phyloP scores from a whole-genome alignment of 2,797 vertebrate species.

The Phoeniculus purpureus region DNA sequence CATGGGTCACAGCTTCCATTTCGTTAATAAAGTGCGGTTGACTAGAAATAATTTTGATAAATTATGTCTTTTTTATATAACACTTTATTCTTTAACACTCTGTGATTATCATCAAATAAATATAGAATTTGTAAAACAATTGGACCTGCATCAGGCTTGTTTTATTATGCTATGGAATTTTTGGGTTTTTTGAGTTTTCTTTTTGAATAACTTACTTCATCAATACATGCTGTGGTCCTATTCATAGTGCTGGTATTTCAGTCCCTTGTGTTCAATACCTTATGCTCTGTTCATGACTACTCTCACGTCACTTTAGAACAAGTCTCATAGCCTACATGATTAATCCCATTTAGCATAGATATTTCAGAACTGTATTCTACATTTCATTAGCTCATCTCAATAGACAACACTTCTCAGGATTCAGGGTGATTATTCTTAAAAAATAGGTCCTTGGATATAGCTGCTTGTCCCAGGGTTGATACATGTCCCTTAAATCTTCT shows the following conservation, averaged over 20 bases:
- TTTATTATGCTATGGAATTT: neutral
- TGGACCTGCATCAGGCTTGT: neutral
- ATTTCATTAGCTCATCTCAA: accelerated
- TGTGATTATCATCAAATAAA: neutral
- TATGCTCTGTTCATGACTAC: neutral
- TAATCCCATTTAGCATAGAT: neutral
- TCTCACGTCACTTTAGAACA: neutral
- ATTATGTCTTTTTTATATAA: neutral
- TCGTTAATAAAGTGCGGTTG: neutral
- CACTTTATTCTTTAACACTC: neutral
- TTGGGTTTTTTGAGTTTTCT: neutral
- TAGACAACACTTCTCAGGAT: neutral
- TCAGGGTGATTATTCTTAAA: neutral
- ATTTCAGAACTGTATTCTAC: neutral
- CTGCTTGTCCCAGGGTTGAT: neutral
- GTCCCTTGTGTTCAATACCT: neutral
- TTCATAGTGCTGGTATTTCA: neutral
- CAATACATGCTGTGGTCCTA: neutral
- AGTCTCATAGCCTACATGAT: neutral
- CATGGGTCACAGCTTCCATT: neutral
- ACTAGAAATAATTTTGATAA: neutral
- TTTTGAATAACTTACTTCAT: neutral
- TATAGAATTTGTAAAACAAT: neutral
- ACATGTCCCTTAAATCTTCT: neutral
- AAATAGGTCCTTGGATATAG: neutral